Conservation (phyloP, 2,888 invertebrate genomes). For the Lepidonotus clava region DNA sequence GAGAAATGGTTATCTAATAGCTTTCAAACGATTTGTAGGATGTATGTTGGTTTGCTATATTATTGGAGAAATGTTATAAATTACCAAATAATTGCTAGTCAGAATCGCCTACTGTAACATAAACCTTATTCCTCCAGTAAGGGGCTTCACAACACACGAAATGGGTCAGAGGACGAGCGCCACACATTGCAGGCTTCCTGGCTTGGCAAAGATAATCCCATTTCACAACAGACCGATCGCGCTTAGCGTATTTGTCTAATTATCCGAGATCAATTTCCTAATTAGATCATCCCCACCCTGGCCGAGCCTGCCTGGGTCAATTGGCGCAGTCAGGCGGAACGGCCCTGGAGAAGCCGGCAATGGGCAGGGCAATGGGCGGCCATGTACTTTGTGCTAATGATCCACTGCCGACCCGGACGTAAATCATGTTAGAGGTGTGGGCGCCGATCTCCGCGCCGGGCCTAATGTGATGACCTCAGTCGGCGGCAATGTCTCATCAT, state of each 20-base stretch:
- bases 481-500: slow-evolving; percentile 11
- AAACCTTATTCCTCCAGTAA: too few relatives aligned
- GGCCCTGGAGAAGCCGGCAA: not conserved
- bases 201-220: slow-evolving; percentile 22
- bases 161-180: slow-evolving; percentile 2
- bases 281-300: slow-evolving; percentile 24
- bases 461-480: slow-evolving; percentile 34
- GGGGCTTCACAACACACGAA: too few relatives aligned
- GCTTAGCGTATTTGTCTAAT: slow-evolving; percentile 42
- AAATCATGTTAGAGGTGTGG: slow-evolving; percentile 40
- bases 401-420: not conserved
- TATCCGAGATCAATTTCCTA: slow-evolving; percentile 43
- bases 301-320: slow-evolving; percentile 11
- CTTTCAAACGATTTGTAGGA: too few relatives aligned
- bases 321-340: slow-evolving; percentile 17
- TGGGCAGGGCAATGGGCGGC: not conserved
- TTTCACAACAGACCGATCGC: slow-evolving; percentile 37
- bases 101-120: too few relatives aligned
- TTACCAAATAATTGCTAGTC: too few relatives aligned
- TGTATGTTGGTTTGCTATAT: too few relatives aligned
- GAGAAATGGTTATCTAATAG: too few relatives aligned
- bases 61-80: too few relatives aligned
- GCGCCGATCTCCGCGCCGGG: not conserved
- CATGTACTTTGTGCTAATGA: slow-evolving; percentile 43
- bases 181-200: slow-evolving; percentile 16